These are phyloP conservation scores for Hyperopisus bebe DNA, from an alignment of 2,113 vertebrate genomes.

Conservation along the genomic window DNA sequence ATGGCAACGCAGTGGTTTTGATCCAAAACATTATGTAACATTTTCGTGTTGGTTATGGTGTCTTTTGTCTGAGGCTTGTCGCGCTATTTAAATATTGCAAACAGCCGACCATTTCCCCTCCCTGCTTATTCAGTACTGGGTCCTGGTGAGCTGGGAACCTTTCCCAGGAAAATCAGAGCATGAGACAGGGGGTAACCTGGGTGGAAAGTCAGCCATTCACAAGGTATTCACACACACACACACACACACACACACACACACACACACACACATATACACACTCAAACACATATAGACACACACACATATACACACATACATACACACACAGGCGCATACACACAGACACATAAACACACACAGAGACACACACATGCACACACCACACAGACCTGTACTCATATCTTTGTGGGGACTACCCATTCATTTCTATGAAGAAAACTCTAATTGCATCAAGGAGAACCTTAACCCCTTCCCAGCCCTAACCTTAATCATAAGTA, in stretches of 20 bases:
- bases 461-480: too few species aligned
- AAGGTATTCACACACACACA: background rate
- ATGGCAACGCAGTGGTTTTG: background rate
- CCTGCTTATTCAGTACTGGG: background rate
- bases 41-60: background rate
- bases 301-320: too few species aligned
- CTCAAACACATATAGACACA: background rate
- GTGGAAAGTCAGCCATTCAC: background rate
- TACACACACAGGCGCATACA: background rate
- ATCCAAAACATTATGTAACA: background rate
- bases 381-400: background rate
- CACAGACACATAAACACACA: background rate
- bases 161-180: background rate
- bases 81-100: background rate
- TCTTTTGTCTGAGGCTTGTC: background rate
- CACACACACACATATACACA: too few species aligned
- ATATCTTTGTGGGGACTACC: background rate
- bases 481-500: background rate
- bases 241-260: background rate
- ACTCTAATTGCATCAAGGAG: too few species aligned
- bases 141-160: background rate
- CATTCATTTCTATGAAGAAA: too few species aligned
- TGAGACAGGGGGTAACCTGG: background rate
- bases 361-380: background rate
- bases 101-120: background rate